A percentile compares a stretch with the other conserved stretches of the same genome.
These are phyloP conservation scores for Penaeus chinensis DNA, from an alignment of 1,140 invertebrate genomes.

Conservation along the genomic window DNA sequence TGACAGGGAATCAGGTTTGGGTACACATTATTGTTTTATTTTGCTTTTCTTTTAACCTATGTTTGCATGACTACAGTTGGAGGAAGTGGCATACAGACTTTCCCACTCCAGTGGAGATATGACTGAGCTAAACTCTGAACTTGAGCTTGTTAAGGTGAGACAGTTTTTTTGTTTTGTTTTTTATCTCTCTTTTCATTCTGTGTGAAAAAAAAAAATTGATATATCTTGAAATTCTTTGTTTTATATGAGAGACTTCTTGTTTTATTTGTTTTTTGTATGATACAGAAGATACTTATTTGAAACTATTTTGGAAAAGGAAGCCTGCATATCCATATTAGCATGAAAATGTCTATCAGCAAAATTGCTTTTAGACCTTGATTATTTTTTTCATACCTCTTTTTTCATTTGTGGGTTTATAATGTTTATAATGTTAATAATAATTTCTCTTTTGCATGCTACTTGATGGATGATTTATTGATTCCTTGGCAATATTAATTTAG, in stretches of 20 bases:
- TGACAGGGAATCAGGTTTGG: too few relatives aligned
- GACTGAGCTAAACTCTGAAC: constrained; percentile 27
- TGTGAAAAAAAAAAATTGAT: neutral
- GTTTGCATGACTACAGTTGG: constrained; percentile 37
- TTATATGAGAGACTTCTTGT: neutral
- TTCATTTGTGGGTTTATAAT: too few relatives aligned
- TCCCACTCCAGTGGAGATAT: constrained; percentile 35
- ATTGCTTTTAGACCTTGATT: too few relatives aligned
- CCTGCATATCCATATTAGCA: too few relatives aligned
- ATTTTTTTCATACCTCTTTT: too few relatives aligned
- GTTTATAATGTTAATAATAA: too few relatives aligned
- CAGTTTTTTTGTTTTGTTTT: constrained; percentile 17
- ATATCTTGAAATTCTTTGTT: neutral
- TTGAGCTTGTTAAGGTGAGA: constrained; percentile 47
- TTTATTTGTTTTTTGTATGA: neutral
- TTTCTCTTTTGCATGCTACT: neutral
- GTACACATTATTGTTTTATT: constrained; percentile 31
- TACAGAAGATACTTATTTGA: too few relatives aligned
- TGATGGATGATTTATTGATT: neutral
- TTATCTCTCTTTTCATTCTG: neutral
- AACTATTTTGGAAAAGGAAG: too few relatives aligned
- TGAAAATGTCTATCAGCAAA: too few relatives aligned
- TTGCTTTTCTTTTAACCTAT: neutral
- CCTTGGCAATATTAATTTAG: constrained; percentile 11
- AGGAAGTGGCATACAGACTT: constrained; percentile 26